phyloP scores from a whole-genome alignment of 2,797 vertebrate genomes.

The Platyrinchus mystaceus region DNA sequence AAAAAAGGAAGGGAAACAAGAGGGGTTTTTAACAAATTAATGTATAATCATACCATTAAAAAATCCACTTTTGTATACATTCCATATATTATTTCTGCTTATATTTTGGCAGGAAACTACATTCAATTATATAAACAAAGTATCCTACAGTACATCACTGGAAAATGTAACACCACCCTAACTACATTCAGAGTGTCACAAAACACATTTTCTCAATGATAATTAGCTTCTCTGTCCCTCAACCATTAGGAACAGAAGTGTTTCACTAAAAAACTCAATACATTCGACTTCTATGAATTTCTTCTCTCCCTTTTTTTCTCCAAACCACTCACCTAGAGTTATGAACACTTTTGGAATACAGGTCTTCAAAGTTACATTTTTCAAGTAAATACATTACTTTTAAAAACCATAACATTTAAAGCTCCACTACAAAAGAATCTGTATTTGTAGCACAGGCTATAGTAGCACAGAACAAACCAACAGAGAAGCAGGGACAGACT shows the following conservation, averaged over 20 bases:
- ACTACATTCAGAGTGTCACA: neutral
- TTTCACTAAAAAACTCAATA: neutral
- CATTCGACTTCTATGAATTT: neutral
- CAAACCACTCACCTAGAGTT: neutral
- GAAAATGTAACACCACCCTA: neutral
- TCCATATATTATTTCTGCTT: neutral
- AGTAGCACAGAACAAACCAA: neutral
- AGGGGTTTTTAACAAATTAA: neutral
- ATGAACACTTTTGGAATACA: neutral
- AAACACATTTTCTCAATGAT: neutral
- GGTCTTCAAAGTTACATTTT: neutral
- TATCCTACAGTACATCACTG: neutral
- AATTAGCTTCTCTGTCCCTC: neutral
- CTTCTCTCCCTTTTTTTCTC: neutral
- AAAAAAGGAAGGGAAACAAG: neutral
- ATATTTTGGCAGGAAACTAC: neutral
- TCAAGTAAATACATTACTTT: neutral
- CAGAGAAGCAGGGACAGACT: neutral
- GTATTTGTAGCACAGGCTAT: neutral
- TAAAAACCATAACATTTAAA: neutral
- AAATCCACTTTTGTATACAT: neutral
- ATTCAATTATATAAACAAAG: neutral
- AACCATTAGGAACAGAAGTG: neutral
- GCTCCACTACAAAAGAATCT: neutral
- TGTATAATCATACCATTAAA: neutral